Base-by-base conservation (phyloP, 2,113 vertebrate genomes). In the Nothocercus julius region DNA sequence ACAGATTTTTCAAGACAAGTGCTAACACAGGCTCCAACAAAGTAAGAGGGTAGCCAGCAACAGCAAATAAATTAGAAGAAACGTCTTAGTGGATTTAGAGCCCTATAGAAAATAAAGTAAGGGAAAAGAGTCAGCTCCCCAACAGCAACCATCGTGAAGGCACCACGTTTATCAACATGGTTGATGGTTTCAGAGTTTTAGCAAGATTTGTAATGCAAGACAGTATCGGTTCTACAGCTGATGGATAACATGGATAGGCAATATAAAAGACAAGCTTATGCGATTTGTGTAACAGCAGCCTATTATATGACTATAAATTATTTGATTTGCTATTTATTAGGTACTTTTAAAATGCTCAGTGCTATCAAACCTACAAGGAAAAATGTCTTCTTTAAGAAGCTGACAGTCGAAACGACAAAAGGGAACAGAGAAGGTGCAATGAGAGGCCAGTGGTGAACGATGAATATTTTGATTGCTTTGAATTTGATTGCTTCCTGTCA, bases 291-390 rank as follows among this genome's bases (percentile, higher is more conserved):
- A 88, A 91, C 87, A 92, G 66, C 21, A 76, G 40, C 14, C 58
- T 80, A 62, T 89, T 89, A 83, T 13, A 11, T 5, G 20, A 59
- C 59, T 75, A 74, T 40, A 67, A 92, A 62, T 76, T 75, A 79
- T 70, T 81, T 90, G 42, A 74, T 88, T 92, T 90, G 30, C 47
- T 97, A 77, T 83, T 95, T 94, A 87, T 94, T 81, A 82, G 61
- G 77, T 54, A 82, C 9, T 15, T 85, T 15, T 64, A 82, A 73
- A 87, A 18, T 66, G 38, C 44, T 84, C 28, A 8, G 74, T 59
- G 22, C 44, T 82, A 76, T 13, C 49, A 44, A 36, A 79, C 30
- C 72, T 77, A 78, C 68, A 90, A 82, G 77, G 76, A 62, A 93
- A 87, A 92, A 42, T 77, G 36, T 51, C 59, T 81, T 81, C 51